Conservation (phyloP, 2,888 invertebrate species). For the Drosophila infuscata region DNA sequence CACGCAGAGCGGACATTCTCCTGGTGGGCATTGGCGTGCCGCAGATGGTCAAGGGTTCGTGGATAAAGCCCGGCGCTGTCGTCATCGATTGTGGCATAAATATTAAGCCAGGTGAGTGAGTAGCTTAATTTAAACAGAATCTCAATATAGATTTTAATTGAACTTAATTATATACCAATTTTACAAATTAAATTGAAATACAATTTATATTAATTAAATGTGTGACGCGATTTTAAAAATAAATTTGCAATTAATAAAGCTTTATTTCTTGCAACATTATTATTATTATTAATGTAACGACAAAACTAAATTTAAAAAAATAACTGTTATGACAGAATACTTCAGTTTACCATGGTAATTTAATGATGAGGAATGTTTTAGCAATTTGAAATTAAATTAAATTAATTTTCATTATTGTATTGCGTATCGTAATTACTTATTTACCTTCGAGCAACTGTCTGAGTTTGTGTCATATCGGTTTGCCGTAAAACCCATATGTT, state of each 20-base stretch:
- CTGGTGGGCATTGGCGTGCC: slow-evolving; percentile 98
- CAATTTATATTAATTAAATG: accelerated
- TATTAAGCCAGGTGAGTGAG: slow-evolving; percentile 90
- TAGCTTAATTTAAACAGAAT: background rate
- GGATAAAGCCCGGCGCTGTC: slow-evolving; percentile 99
- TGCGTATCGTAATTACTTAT: background rate
- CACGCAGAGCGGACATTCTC: slow-evolving; percentile 95
- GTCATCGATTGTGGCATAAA: slow-evolving; percentile 99
- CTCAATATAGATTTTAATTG: background rate
- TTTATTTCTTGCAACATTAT: background rate
- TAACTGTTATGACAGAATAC: too few relatives aligned
- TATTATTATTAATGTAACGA: too few relatives aligned
- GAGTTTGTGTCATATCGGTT: background rate
- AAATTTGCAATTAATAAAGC: background rate
- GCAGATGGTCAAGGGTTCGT: slow-evolving; percentile 95
- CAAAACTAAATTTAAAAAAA: too few relatives aligned
- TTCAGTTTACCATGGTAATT: too few relatives aligned
- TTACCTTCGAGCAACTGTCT: background rate
- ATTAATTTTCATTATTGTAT: background rate
- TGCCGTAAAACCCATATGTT: background rate
- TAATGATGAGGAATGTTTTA: background rate
- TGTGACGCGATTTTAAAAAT: background rate
- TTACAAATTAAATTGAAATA: background rate
- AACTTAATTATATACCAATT: background rate
- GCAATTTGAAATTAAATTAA: background rate